Base-by-base conservation (phyloP, 2,113 vertebrate genomes). In the Scalopus aquaticus region DNA sequence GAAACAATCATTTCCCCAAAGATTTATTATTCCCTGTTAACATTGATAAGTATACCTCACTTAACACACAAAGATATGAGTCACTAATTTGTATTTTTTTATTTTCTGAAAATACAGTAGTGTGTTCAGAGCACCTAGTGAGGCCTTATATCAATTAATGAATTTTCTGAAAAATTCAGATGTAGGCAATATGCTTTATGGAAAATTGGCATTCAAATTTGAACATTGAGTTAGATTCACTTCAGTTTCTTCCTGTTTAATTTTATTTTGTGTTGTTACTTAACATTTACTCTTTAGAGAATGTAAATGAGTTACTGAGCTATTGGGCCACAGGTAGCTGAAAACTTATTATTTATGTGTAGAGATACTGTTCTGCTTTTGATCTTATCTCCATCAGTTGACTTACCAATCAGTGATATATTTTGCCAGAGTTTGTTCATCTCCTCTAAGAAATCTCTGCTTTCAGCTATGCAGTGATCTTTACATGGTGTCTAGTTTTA, bases 381-480 rank as follows among this genome's bases (percentile, higher is more conserved):
- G 39, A 2, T 70, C n/a, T 76, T 56, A 44, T 51, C 30, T 54
- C 65, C 32, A 84, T 1, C 62, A 42, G 39, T 76, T 88, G 37
- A 85, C 88, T 49, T 94, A 76, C 39, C 87, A 90, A 15, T 10
- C 30, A 92, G n/a, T 62, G 54, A n/a, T 90, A 19, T 78, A 51
- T 87, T 86, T 95, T 81, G 35, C 32, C 58, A 87, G 91, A 74
- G 28, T 77, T 87, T 81, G 49, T 90, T 86, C 9, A 82, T 95
- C 28, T 83, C 5, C 67, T 24, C 22, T 60, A 76, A 80, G 42
- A 56, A 70, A 35, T 88, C 39, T 60, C 32, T 86, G 35, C 13
- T 77, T 85, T 94, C 62, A 49, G 26, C 12, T 44, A 58, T 76
- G 51, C n/a, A 62, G 42, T 62, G 35, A 81, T 89, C 44, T 35